Evolutionary conservation across 2,888 invertebrate species (phyloP).

Genomic region (Andrena camellia): DNA sequence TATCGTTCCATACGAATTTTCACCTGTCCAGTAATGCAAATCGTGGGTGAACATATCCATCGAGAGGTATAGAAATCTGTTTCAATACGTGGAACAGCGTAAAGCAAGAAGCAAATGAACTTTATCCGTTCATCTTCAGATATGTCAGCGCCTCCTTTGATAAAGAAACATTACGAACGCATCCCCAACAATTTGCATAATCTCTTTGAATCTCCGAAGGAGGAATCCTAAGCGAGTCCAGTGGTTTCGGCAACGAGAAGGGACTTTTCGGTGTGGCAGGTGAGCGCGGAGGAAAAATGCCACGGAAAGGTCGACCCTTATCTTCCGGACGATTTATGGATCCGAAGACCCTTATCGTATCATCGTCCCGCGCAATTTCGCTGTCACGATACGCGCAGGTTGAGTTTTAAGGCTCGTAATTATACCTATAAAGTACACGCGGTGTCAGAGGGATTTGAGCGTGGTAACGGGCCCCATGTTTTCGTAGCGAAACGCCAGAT

Average conservation of each 20-base stretch:
- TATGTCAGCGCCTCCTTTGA: neutral
- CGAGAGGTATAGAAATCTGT: too few relatives aligned
- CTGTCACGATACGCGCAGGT: slow-evolving; percentile 65
- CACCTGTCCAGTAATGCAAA: too few relatives aligned
- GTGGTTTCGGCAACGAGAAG: neutral
- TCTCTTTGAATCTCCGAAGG: too few relatives aligned
- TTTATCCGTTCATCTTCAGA: too few relatives aligned
- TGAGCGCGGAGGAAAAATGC: slow-evolving; percentile 28
- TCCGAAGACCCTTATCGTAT: slow-evolving; percentile 60
- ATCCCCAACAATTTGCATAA: too few relatives aligned
- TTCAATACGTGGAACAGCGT: too few relatives aligned
- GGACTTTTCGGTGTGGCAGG: neutral
- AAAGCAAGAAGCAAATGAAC: too few relatives aligned
- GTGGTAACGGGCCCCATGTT: slow-evolving; percentile 40
- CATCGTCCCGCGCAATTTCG: slow-evolving; percentile 66
- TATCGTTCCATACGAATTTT: too few relatives aligned
- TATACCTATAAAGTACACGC: slow-evolving; percentile 68
- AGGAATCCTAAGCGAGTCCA: too few relatives aligned
- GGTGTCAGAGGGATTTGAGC: slow-evolving; percentile 44
- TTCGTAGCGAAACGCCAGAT: slow-evolving; percentile 49
- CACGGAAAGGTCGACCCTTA: slow-evolving; percentile 50
- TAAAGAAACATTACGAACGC: neutral
- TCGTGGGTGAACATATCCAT: too few relatives aligned
- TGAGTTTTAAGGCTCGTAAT: slow-evolving; percentile 71
- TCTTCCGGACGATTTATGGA: slow-evolving; percentile 57